Conservation (phyloP, 1,140 invertebrate species). For the Brachionus angularis region DNA sequence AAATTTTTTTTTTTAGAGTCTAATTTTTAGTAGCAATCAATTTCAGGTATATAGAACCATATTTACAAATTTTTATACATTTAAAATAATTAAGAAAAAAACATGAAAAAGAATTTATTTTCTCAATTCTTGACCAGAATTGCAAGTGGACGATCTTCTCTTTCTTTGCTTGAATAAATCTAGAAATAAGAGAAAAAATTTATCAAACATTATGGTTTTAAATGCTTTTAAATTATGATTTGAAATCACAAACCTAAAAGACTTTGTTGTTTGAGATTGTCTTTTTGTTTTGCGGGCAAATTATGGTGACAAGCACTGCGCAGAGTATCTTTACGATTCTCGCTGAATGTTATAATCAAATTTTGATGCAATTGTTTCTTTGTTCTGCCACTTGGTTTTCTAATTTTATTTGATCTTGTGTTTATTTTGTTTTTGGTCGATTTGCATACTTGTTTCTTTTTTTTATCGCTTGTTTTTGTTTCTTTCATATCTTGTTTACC, state of each 20-base stretch:
- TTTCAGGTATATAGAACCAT: too few relatives aligned
- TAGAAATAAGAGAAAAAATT: not conserved
- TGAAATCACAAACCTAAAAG: not conserved
- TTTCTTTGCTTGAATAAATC: constrained; percentile 16
- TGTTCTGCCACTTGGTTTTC: not conserved
- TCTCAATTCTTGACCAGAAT: not conserved
- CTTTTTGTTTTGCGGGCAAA: not conserved
- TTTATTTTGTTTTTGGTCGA: too few relatives aligned
- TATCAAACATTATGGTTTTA: not conserved
- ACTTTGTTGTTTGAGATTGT: constrained; percentile 25
- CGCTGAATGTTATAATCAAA: constrained; percentile 41
- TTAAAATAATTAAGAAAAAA: not conserved
- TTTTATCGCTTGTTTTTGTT: not conserved
- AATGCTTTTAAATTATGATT: not conserved
- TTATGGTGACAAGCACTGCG: constrained; percentile 13
- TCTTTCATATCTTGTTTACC: not conserved
- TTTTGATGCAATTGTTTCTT: constrained; percentile 18
- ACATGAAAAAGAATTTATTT: constrained; percentile 12
- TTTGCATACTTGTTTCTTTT: not conserved
- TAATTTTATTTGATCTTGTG: too few relatives aligned
- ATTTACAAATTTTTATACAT: too few relatives aligned
- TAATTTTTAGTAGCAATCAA: too few relatives aligned
- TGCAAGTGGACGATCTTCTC: not conserved
- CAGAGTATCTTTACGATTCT: constrained; percentile 39
- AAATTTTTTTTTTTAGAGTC: too few relatives aligned